Percentiles rank a stretch among this genome's conserved stretches.
Conservation (phyloP, 1,140 invertebrate genomes). For the Pseudachorutes palmiensis region DNA sequence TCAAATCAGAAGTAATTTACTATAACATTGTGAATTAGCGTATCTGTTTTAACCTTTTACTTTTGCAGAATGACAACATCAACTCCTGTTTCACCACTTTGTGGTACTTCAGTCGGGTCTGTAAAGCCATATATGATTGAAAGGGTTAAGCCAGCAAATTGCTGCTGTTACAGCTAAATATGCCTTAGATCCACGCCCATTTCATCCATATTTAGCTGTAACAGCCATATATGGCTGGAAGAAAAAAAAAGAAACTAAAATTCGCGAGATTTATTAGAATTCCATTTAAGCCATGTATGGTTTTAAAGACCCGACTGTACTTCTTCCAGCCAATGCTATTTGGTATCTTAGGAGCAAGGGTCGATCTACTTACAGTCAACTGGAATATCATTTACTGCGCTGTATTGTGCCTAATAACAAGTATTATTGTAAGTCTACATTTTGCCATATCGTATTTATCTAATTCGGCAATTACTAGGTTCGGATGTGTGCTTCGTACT, state of each 20-base stretch:
- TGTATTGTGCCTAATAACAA: slow-evolving; percentile 20
- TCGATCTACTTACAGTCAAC: slow-evolving; percentile 24
- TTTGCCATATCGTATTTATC: neutral
- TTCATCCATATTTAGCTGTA: too few relatives aligned
- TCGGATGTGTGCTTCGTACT: neutral
- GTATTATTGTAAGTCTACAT: neutral
- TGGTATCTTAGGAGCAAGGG: slow-evolving; percentile 30
- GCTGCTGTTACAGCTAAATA: too few relatives aligned
- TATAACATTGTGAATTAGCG: neutral
- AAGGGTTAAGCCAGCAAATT: too few relatives aligned
- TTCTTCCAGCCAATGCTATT: slow-evolving; percentile 35
- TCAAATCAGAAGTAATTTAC: slow-evolving; percentile 8
- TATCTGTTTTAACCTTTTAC: neutral
- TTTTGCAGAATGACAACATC: neutral
- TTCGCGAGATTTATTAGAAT: too few relatives aligned
- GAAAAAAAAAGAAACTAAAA: too few relatives aligned
- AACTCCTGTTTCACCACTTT: neutral
- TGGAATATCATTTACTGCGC: slow-evolving; percentile 23
- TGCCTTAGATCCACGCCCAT: too few relatives aligned
- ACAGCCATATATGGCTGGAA: too few relatives aligned
- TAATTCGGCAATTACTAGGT: neutral
- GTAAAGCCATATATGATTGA: too few relatives aligned
- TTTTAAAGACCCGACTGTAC: slow-evolving; percentile 26
- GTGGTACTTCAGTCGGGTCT: too few relatives aligned
- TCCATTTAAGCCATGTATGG: neutral